These are phyloP conservation scores for Drosophila leontia DNA, from an alignment of 1,140 invertebrate species.

Conservation along the genomic window DNA sequence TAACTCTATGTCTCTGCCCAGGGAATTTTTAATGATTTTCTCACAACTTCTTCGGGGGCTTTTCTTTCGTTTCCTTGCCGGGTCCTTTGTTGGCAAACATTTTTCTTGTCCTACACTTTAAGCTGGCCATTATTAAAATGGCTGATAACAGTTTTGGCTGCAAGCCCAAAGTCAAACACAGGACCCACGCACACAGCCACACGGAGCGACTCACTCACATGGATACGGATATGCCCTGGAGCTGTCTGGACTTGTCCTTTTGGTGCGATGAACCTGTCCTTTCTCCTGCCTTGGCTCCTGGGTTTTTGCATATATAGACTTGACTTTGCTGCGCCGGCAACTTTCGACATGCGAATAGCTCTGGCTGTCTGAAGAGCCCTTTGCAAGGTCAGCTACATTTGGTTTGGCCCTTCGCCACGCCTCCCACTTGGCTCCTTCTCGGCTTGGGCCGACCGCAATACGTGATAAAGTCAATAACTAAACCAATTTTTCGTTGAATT, in stretches of 20 bases:
- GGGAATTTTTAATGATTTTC: constrained; percentile 79
- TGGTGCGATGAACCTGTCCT: constrained; percentile 74
- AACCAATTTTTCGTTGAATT: constrained; percentile 54
- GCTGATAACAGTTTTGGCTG: constrained; percentile 79
- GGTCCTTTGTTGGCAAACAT: constrained; percentile 75
- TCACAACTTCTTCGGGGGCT: constrained; percentile 51
- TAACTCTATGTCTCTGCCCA: constrained; percentile 48
- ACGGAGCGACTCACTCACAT: constrained; percentile 33
- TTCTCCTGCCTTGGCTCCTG: constrained; percentile 11
- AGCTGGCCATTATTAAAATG: constrained; percentile 81
- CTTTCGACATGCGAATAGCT: constrained; percentile 51
- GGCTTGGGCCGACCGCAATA: constrained; percentile 47
- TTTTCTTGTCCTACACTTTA: constrained; percentile 81
- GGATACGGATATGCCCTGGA: constrained; percentile 41
- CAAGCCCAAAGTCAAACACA: constrained; percentile 76
- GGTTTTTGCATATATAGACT: constrained; percentile 44
- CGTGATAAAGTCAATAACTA: constrained; percentile 71
- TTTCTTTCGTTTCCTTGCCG: constrained; percentile 44
- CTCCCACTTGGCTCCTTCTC: not conserved
- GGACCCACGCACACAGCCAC: constrained; percentile 36
- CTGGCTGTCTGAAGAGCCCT: constrained; percentile 48
- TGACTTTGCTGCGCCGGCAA: constrained; percentile 60
- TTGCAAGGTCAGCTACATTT: constrained; percentile 61
- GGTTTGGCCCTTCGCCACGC: constrained; percentile 12
- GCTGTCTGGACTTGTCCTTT: constrained; percentile 75